Percentiles rank a stretch among this genome's conserved stretches.
phyloP scores from a whole-genome alignment of 1,140 invertebrate species.

The Hyles euphorbiae region DNA sequence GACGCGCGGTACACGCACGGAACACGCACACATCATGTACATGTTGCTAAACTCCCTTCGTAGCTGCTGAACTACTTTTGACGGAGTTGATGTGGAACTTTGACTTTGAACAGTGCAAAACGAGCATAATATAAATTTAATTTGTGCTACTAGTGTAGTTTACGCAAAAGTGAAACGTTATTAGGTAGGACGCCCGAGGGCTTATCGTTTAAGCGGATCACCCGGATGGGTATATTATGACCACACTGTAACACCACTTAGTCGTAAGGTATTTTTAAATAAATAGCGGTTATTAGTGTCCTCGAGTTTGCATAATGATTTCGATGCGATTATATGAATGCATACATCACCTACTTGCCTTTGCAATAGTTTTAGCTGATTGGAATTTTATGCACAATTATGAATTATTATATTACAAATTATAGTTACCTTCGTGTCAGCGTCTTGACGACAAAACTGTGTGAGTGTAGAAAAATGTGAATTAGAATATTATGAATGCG shows the following conservation, averaged over 20 bases:
- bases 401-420: constrained; percentile 30
- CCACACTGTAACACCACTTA: constrained; percentile 61
- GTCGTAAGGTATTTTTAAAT: constrained; percentile 40
- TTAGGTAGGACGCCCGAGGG: constrained; percentile 32
- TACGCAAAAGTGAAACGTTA: constrained; percentile 42
- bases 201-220: constrained; percentile 19
- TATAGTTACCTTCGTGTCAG: constrained; percentile 58
- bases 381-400: constrained; percentile 60
- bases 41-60: constrained; percentile 45
- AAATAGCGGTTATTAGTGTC: constrained; percentile 36
- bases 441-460: constrained; percentile 27
- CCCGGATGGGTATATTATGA: constrained; percentile 31
- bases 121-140: constrained; percentile 57
- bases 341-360: constrained; percentile 64
- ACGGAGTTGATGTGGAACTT: constrained; percentile 48
- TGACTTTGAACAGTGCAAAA: constrained; percentile 48
- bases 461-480: constrained; percentile 18
- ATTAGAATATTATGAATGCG: constrained; percentile 14
- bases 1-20: constrained; percentile 17
- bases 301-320: constrained; percentile 35
- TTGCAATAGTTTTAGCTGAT: constrained; percentile 49
- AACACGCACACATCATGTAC: constrained; percentile 25
- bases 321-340: constrained; percentile 30
- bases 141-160: constrained; percentile 63
- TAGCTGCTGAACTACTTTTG: constrained; percentile 51